Base-by-base conservation (phyloP, 35 echinoderm and acorn worm genomes). In the Stichopus chloronotus region DNA sequence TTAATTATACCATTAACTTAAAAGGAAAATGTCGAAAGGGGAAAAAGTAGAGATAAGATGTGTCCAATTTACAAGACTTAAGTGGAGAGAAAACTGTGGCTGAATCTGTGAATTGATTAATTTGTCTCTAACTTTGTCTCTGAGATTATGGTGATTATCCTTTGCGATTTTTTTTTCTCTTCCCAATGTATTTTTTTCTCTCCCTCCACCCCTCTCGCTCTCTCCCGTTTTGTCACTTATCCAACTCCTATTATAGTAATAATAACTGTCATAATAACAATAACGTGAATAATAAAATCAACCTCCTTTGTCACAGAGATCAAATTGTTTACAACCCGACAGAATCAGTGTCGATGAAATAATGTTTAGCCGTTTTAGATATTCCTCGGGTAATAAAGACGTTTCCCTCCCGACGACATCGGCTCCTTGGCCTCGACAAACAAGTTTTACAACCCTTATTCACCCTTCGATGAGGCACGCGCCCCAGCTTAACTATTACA, bases 361-460 rank as follows among this genome's bases (percentile, higher is more conserved):
- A 74, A 74, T 74, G 17, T 74, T 14, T 6, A 74, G 69, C 69
- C 69, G 14, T 74, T 43, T 43, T 74, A 74, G 17, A 74, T 74
- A 21, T 20, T 74, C 30, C 30, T 74, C 7, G 19, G 69, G 69
- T 74, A 74, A 74, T 74, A 20, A 74, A 74, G 19, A 74, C 69
- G 22, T 74, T 74, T 74, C 69, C 69, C 69, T 43, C 30, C 19
- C 69, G 69, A 74, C 69, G 69, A n/a, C 69, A 74, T 74, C 69
- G 7, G 7, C 17, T 74, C 69, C 22, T 61, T 61, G 8, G 8
- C 17, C 69, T 74, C 69, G 30, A 74, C 69, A 74, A 74, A 74
- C 69, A 74, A 74, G 69, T 74, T 74, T 74, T 74, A 74, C 69
- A 74, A 74, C 69, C 69, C 19, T 74, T 65, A 43, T 43, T 43